These are phyloP conservation scores for Vidua chalybeata DNA, from an alignment of 2,113 vertebrate genomes.

Conservation along the genomic window DNA sequence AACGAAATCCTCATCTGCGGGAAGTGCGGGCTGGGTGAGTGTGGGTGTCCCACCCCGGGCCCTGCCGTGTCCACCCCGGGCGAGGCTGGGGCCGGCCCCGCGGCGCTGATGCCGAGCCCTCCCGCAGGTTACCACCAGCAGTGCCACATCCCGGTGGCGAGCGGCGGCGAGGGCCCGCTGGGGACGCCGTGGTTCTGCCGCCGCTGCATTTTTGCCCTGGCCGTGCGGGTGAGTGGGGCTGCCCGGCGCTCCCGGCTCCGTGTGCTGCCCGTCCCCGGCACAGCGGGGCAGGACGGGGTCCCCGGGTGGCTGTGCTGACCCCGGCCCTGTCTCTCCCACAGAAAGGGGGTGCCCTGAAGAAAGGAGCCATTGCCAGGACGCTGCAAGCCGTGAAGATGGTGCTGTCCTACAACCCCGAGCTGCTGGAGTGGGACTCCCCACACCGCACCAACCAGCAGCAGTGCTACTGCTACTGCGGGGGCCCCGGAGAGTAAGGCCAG, in stretches of 20 bases:
- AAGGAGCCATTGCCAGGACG: slow-evolving; percentile 87
- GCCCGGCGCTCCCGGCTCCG: rapidly evolving
- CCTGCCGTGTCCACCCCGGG: rapidly evolving
- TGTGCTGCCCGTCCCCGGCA: rapidly evolving
- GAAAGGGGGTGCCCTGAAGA: slow-evolving; percentile 96
- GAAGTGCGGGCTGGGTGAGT: slow-evolving; percentile 94
- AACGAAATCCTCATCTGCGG: slow-evolving; percentile 95
- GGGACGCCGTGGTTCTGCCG: slow-evolving; percentile 91
- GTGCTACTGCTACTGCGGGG: slow-evolving; percentile 94
- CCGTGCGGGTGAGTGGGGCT: slow-evolving; percentile 78
- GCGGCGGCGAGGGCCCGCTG: slow-evolving; percentile 58
- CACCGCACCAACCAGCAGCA: slow-evolving; percentile 95
- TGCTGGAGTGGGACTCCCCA: slow-evolving; percentile 91
- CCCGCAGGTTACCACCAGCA: slow-evolving; percentile 92
- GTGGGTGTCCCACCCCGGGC: rapidly evolving
- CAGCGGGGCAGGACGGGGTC: rapidly evolving
- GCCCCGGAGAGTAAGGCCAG: slow-evolving; percentile 88
- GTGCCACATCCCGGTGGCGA: slow-evolving; percentile 89
- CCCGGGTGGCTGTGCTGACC: rapidly evolving
- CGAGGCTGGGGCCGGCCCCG: rapidly evolving
- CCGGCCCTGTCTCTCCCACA: slow-evolving; percentile 20
- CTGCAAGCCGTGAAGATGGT: slow-evolving; percentile 94
- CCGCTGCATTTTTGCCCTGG: slow-evolving; percentile 93
- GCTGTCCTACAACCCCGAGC: slow-evolving; percentile 84
- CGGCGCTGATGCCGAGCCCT: background rate